Evolutionary conservation across 2,888 invertebrate genomes (phyloP).

Genomic region (Lepetodrilus schrolli): DNA sequence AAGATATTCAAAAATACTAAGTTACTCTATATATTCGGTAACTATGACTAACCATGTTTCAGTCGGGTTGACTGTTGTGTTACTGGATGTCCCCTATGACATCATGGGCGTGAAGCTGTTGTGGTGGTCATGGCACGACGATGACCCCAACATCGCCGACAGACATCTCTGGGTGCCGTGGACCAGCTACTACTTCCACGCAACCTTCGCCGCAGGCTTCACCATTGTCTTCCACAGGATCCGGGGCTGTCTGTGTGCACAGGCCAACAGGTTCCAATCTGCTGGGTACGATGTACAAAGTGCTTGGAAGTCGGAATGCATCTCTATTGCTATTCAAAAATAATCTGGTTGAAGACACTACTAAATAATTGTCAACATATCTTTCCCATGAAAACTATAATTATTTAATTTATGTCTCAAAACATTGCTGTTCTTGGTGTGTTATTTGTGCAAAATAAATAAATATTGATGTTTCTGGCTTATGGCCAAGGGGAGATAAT

Average conservation of each 20-base stretch:
- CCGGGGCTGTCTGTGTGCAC: conserved; percentile 77
- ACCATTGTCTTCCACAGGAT: conserved; percentile 81
- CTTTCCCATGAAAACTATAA: too few relatives aligned
- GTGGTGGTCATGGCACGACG: conserved; percentile 89
- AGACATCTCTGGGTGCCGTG: conserved; percentile 89
- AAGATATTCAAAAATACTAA: background rate
- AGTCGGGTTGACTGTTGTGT: conserved; percentile 83
- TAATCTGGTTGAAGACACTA: too few relatives aligned
- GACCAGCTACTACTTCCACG: conserved; percentile 89
- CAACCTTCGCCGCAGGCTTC: conserved; percentile 84
- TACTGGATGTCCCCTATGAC: conserved; percentile 87
- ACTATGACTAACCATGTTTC: conserved; percentile 31
- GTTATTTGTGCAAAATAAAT: too few relatives aligned
- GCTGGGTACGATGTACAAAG: conserved; percentile 78
- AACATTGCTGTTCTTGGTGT: too few relatives aligned
- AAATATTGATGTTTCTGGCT: too few relatives aligned
- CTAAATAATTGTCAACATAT: too few relatives aligned
- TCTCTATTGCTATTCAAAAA: too few relatives aligned
- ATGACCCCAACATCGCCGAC: conserved; percentile 79
- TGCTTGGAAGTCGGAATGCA: too few relatives aligned
- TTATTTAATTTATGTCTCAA: too few relatives aligned
- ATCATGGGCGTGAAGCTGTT: conserved; percentile 85
- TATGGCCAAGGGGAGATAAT: too few relatives aligned
- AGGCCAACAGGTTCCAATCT: conserved; percentile 80
- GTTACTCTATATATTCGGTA: background rate